Evolutionary conservation across 2,113 vertebrate genomes (phyloP), one percentile per base, ranked within the genome.

Genomic region (Euleptes europaea): DNA sequence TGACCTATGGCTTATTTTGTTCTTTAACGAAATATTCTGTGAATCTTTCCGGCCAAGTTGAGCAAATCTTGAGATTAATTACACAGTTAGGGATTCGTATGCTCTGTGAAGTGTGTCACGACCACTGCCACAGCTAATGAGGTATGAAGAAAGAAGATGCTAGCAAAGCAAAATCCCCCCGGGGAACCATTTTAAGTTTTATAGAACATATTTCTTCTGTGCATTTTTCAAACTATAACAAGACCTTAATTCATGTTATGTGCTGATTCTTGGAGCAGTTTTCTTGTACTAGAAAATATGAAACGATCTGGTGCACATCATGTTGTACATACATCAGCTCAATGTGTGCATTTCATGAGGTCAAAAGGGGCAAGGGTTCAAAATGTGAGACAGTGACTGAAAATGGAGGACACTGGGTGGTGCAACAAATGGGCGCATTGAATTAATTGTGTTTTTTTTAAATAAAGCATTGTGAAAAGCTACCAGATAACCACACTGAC

Each of bases 61-160:
- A 86, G 15, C 71, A 69, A 81, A 82, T 15, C 40, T 71, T 74
- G 31, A 93, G 86, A 87, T 90, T 85, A 90, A 93, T 88, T 84
- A 70, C 72, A 75, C 8, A 79, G 14, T 0, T 0, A 65, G 57
- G 83, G 44, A 80, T 51, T 28, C 21, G 4, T 84, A 80, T 28
- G 17, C 15, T 84, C 21, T 40, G 44, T 72, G 75, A 69, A 82
- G 40, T 28, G 26, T 44, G 23, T 82, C 57, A 44, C 78, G 86
- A 90, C 14, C 69, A 44, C 28, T 31, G 31, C 21, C 33, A 38
- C 49, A 78, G 73, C 73, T 38, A 47, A 28, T 81, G 13, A 54
- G 69, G 78, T 3, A 2, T 0, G 0, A 83, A 31, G 38, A 33
- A 91, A 33, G 73, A 8, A 15, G 88, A 69, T 0, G 1, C 40